Evolutionary conservation across 1,140 invertebrate genomes (phyloP), one percentile per base, ranked within the genome.

Genomic region (Drosophila carrolli): DNA sequence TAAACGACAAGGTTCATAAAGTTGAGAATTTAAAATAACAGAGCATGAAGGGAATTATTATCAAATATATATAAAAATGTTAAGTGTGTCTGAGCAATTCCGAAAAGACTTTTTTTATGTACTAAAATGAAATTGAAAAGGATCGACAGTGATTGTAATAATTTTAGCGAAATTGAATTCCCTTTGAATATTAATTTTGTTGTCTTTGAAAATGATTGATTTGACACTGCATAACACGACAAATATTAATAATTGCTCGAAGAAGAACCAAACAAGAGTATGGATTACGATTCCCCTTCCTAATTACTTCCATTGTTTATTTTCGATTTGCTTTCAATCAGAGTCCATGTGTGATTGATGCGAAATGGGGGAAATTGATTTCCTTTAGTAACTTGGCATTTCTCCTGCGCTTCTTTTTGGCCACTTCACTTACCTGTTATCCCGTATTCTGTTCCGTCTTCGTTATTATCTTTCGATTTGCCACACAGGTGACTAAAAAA

Each of bases 391-490:
- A 58, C 51, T 58, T 40, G 40, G 37, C 41, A 50, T 51, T 59
- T 55, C 43, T 48, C 14, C 41, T 51, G 57, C 51, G 38, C 43
- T 57, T 41, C 19, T 23, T 53, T 56, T 57, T 40, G 23, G 48
- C 40, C 41, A 27, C 59, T 67, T 29, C 58, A 63, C 79, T n/a
- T 32, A 58, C 61, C 79, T 85, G 65, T 60, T 48, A 46, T 68
- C 23, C 40, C 35, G 48, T 55, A 23, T 68, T 41, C 48, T 43
- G 41, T 32, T 65, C 32, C 61, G 54, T 61, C 51, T 63, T 50
- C 47, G 73, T 76, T 86, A 88, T 86, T 86, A 88, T 86, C 82
- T 86, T 86, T 86, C 79, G 88, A 86, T 86, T 86, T 88, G 67
- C 62, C 80, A 51, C 71, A 55, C 82, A 88, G 83, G 75, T 86